Evolutionary conservation across 2,113 vertebrate genomes (phyloP).

Genomic region (Forbesichthys agassizii): DNA sequence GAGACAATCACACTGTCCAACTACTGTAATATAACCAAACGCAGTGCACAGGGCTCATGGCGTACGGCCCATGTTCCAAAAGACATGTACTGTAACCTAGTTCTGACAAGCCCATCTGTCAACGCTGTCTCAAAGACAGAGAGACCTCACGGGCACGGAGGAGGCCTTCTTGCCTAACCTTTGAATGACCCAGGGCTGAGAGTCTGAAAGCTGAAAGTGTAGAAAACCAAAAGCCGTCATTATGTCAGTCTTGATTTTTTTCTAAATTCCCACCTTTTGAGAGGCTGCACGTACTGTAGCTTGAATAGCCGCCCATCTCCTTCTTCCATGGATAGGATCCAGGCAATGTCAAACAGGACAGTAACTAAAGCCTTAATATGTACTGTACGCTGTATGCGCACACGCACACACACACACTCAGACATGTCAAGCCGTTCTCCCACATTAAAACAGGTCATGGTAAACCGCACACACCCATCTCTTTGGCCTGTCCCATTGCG

Average conservation of each 20-base stretch:
- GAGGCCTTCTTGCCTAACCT: neutral
- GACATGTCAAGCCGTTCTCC: constrained; percentile 22
- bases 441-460: constrained; percentile 52
- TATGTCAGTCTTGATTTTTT: too few relatives aligned
- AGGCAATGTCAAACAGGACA: constrained; percentile 5
- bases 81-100: too few relatives aligned
- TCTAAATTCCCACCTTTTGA: neutral
- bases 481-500: constrained; percentile 40
- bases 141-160: neutral
- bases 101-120: too few relatives aligned
- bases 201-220: too few relatives aligned
- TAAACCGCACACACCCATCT: constrained; percentile 48
- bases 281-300: neutral
- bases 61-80: neutral
- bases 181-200: neutral
- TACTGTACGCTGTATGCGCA: neutral
- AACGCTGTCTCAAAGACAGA: too few relatives aligned
- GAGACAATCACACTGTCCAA: neutral
- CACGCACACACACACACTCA: neutral
- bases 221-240: too few relatives aligned
- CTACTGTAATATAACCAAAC: too few relatives aligned
- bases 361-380: constrained; percentile 1
- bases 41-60: too few relatives aligned
- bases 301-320: neutral
- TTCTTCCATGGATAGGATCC: neutral